A percentile compares a stretch with the other conserved stretches of the same genome.
These are phyloP conservation scores for Drosophila auraria DNA, from an alignment of 1,140 invertebrate genomes.

Conservation along the genomic window DNA sequence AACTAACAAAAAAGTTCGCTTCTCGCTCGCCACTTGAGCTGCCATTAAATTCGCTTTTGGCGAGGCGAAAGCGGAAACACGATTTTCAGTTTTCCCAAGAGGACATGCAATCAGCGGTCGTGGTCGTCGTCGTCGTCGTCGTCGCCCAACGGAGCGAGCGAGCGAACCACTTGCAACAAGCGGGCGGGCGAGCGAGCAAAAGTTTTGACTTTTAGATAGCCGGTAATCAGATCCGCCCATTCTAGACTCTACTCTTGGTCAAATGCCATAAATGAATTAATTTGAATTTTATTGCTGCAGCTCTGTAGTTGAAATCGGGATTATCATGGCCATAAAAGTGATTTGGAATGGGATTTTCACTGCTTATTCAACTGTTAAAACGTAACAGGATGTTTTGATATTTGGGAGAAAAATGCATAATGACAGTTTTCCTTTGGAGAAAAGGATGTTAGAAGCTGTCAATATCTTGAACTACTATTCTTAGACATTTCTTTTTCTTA, in stretches of 20 bases:
- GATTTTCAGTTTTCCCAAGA: constrained; percentile 32
- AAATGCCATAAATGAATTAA: constrained; percentile 32
- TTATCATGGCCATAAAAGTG: background rate
- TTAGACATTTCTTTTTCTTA: background rate
- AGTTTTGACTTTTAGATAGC: constrained; percentile 45
- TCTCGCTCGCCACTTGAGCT: constrained; percentile 38
- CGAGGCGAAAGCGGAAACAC: constrained; percentile 29
- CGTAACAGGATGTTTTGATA: constrained; percentile 2
- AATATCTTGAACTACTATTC: background rate
- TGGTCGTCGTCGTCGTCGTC: background rate
- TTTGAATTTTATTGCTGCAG: constrained; percentile 23
- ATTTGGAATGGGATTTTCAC: background rate
- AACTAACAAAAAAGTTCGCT: constrained; percentile 40
- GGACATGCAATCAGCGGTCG: constrained; percentile 40
- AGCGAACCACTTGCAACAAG: constrained; percentile 22
- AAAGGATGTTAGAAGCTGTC: no score
- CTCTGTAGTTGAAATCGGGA: background rate
- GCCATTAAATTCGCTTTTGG: constrained; percentile 51
- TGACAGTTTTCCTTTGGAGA: background rate
- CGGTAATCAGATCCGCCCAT: constrained; percentile 35
- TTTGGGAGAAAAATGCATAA: background rate
- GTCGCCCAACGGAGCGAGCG: background rate
- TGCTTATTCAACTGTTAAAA: background rate
- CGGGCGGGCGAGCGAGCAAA: constrained; percentile 1
- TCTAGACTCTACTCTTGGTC: constrained; percentile 23